Percentiles rank a stretch among this genome's conserved stretches.
phyloP scores from a whole-genome alignment of 2,113 vertebrate species.

The Aspidoscelis tigris region DNA sequence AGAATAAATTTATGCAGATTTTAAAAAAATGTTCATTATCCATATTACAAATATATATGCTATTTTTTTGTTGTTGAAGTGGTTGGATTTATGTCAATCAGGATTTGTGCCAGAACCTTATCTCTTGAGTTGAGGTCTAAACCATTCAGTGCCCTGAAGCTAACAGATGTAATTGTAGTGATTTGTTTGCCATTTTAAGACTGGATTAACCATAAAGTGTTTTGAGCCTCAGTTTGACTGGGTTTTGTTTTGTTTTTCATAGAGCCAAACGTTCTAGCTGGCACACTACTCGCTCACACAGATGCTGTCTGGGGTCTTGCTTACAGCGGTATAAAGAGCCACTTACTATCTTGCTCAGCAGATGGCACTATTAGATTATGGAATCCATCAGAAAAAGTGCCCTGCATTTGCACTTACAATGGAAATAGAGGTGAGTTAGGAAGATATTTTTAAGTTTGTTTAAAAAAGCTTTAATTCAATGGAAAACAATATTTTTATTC shows the following conservation, averaged over 20 bases:
- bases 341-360: constrained; percentile 95
- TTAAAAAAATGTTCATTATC: background rate
- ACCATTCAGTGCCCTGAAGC: background rate
- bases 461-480: background rate
- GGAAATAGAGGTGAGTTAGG: constrained; percentile 79
- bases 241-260: constrained; percentile 35
- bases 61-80: background rate
- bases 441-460: constrained; percentile 1
- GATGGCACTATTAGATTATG: constrained; percentile 96
- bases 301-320: constrained; percentile 97
- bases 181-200: background rate
- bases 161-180: background rate
- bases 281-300: constrained; percentile 90
- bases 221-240: background rate
- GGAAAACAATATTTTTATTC: background rate
- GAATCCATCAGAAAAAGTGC: constrained; percentile 91
- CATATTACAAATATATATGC: background rate
- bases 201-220: background rate
- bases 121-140: background rate
- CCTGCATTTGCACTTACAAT: constrained; percentile 95
- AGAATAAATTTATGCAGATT: background rate
- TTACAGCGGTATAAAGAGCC: constrained; percentile 94
- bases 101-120: background rate
- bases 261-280: constrained; percentile 94
- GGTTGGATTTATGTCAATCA: background rate